Conservation (phyloP, 2,888 invertebrate genomes). For the Euproctis similis region DNA sequence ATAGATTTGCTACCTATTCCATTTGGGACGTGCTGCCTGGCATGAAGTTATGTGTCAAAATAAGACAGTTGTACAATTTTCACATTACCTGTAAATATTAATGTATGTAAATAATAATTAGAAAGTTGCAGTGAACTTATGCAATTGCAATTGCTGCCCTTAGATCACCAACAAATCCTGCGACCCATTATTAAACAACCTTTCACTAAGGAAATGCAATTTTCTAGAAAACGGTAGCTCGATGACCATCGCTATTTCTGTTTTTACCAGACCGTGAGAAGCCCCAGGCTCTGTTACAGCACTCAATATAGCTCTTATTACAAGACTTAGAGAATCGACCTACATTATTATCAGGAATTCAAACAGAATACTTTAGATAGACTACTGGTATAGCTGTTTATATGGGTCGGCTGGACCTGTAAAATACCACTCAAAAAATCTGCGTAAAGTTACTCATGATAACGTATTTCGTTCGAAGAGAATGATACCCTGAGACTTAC, state of each 20-base stretch:
- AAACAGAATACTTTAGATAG: no score
- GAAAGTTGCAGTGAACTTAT: conserved; percentile 40
- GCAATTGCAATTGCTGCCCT: conserved; percentile 60
- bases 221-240: conserved; percentile 73
- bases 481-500: no score
- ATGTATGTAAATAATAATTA: conserved; percentile 41
- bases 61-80: no score
- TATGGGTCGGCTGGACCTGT: no score
- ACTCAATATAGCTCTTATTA: conserved; percentile 47
- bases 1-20: no score
- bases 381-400: no score
- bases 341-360: conserved; percentile 39
- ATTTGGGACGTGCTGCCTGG: no score
- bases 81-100: no score
- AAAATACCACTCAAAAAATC: no score
- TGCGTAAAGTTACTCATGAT: no score
- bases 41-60: no score
- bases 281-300: conserved; percentile 57
- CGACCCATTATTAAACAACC: conserved; percentile 61
- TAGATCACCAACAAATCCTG: conserved; percentile 48
- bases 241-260: conserved; percentile 59
- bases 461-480: no score
- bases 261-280: conserved; percentile 59
- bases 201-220: conserved; percentile 73
- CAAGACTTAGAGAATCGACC: conserved; percentile 50